These are phyloP conservation scores for Arion vulgaris DNA, from an alignment of 1,140 invertebrate genomes.

Conservation along the genomic window DNA sequence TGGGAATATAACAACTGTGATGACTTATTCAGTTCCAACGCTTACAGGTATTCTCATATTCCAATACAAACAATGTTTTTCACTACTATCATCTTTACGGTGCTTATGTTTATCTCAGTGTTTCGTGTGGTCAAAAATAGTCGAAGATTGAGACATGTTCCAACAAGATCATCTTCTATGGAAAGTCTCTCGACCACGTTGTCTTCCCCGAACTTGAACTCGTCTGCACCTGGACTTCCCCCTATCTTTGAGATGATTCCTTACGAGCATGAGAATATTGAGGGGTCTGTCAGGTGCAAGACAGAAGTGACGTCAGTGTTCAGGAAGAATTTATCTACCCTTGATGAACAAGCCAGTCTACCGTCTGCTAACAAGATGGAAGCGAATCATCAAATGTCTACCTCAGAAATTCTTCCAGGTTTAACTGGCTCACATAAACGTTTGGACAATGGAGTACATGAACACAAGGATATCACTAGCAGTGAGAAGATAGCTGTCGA, in stretches of 20 bases:
- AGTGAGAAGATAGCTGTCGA: background rate
- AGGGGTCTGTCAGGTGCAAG: background rate
- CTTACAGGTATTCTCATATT: background rate
- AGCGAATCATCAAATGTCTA: too few relatives aligned
- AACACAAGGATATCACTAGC: background rate
- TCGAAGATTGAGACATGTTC: background rate
- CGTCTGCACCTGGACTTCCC: background rate
- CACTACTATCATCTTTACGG: background rate
- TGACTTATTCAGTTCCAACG: background rate
- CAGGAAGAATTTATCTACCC: background rate
- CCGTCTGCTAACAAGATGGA: too few relatives aligned
- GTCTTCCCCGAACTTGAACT: background rate
- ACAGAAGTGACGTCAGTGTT: background rate
- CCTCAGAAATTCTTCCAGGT: background rate
- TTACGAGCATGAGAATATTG: background rate
- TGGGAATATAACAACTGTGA: background rate
- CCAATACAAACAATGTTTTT: background rate
- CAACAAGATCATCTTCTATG: background rate
- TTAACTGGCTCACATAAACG: background rate
- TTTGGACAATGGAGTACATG: background rate
- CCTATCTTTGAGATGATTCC: background rate
- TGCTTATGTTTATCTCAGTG: background rate
- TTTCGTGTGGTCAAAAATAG: conserved; percentile 3
- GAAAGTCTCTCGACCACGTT: background rate
- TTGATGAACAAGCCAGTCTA: background rate